Evolutionary conservation across 2,113 vertebrate genomes (phyloP).

Genomic region (Tamias sibiricus): DNA sequence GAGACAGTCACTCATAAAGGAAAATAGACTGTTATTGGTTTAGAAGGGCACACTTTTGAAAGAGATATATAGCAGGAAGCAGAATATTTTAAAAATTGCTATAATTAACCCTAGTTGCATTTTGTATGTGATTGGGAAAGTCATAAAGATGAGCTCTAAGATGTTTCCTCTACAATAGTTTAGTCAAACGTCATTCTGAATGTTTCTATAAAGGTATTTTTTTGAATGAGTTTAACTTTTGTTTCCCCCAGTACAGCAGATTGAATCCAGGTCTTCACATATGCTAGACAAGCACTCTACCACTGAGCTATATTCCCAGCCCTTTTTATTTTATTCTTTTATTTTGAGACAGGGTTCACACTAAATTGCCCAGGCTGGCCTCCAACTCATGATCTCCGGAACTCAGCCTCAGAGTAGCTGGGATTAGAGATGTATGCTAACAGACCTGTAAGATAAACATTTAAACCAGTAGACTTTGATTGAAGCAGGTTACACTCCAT

Average conservation of each 20-base stretch:
- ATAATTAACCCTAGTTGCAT: neutral
- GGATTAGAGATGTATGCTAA: neutral
- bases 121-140: neutral
- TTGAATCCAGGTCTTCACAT: neutral
- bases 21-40: neutral
- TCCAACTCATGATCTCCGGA: neutral
- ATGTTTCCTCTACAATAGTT: neutral
- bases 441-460: neutral
- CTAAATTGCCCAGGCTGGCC: neutral
- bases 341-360: neutral
- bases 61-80: neutral
- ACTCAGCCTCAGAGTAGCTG: neutral
- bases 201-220: neutral
- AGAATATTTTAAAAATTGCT: neutral
- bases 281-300: neutral
- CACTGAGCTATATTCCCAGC: neutral
- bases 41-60: neutral
- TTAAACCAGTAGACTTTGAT: neutral
- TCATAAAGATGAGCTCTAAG: fast-evolving
- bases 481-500: neutral
- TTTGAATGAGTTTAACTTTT: neutral
- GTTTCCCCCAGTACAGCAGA: neutral
- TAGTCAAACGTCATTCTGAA: neutral
- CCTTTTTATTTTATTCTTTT: neutral
- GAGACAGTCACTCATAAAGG: neutral